These are phyloP conservation scores for Myoxocephalus aenaeus DNA, from an alignment of 2,797 vertebrate species.

Conservation along the genomic window DNA sequence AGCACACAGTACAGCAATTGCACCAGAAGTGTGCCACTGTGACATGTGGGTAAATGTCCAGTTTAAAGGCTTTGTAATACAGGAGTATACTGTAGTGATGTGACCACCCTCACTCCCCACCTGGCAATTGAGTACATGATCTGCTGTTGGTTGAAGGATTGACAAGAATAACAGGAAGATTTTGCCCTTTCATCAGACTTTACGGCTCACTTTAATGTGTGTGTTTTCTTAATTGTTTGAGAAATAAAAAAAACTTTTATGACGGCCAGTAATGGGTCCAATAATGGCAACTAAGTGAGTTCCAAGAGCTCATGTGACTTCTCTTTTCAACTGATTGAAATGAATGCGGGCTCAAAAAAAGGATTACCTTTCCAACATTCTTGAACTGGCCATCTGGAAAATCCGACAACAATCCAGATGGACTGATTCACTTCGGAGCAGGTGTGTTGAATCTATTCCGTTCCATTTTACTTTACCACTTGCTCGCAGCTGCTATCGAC, in stretches of 20 bases:
- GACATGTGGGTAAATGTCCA: not conserved
- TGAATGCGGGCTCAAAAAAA: conserved; percentile 51
- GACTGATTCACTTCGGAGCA: conserved; percentile 42
- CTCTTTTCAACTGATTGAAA: conserved; percentile 53
- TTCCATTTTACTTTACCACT: conserved; percentile 33
- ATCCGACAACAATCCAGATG: conserved; percentile 50
- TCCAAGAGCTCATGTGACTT: conserved; percentile 34
- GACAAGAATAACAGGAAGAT: conserved; percentile 16
- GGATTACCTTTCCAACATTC: conserved; percentile 65
- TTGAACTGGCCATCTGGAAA: conserved; percentile 68
- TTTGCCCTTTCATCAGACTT: not conserved
- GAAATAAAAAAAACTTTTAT: conserved; percentile 9
- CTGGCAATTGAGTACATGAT: no score
- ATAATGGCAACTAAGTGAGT: conserved; percentile 21
- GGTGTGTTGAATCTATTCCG: conserved; percentile 53
- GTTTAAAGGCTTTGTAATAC: conserved; percentile 6
- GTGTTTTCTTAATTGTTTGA: conserved; percentile 22
- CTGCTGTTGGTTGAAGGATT: not conserved
- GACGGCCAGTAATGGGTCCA: conserved; percentile 14
- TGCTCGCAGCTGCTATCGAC: conserved; percentile 6
- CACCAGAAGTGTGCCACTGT: no score
- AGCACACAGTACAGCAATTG: no score
- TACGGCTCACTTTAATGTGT: conserved; percentile 2
- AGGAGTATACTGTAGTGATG: not conserved
- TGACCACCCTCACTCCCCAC: no score